Percentiles rank a stretch among this genome's conserved stretches.
Evolutionary conservation across 1,140 invertebrate species (phyloP).

Genomic region (Arctopsyche grandis): DNA sequence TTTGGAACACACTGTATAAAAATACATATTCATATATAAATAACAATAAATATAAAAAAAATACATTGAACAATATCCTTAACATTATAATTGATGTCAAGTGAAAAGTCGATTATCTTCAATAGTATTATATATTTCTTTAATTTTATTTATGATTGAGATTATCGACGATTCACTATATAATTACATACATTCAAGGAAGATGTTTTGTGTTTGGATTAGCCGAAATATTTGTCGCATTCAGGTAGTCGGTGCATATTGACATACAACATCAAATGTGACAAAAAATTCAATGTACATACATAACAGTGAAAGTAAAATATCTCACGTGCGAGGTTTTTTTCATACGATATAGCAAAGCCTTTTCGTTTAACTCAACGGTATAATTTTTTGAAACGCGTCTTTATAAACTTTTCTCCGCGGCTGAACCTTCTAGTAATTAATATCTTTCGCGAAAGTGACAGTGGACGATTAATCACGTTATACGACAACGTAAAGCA

Average conservation of each 20-base stretch:
- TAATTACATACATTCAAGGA: too few relatives aligned
- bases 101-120: not conserved
- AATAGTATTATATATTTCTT: too few relatives aligned
- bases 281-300: too few relatives aligned
- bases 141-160: too few relatives aligned
- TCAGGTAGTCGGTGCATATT: not conserved
- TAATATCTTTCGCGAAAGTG: conserved; percentile 17
- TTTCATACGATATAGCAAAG: too few relatives aligned
- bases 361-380: not conserved
- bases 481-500: not conserved
- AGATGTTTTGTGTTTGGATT: too few relatives aligned
- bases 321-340: too few relatives aligned
- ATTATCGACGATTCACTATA: too few relatives aligned
- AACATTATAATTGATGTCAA: not conserved
- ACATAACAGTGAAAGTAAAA: not conserved
- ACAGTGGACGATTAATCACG: conserved; percentile 21
- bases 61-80: not conserved
- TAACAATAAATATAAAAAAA: not conserved
- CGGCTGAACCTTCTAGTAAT: not conserved
- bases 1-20: not conserved
- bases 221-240: too few relatives aligned
- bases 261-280: conserved; percentile 8
- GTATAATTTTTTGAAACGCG: not conserved
- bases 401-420: not conserved
- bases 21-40: conserved; percentile 2